Evolutionary conservation across 2,888 invertebrate species (phyloP).

Genomic region (Watsonalla binaria): DNA sequence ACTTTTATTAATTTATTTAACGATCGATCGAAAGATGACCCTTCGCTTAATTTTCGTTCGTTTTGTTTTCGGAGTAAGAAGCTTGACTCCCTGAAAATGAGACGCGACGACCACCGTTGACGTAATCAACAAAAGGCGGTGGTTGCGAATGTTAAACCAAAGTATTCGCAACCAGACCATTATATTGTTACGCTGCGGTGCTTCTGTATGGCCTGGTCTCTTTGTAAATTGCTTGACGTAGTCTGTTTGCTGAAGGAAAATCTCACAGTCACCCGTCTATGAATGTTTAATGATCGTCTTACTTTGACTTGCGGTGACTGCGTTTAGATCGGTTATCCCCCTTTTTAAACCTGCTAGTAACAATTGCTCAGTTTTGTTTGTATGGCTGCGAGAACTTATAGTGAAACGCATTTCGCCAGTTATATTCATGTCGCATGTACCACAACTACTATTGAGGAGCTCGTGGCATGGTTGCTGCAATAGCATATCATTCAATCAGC

Average conservation of each 20-base stretch:
- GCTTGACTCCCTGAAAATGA: neutral
- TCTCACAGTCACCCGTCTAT: constrained; percentile 63
- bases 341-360: too few relatives aligned
- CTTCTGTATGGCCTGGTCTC: constrained; percentile 45
- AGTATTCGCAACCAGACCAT: constrained; percentile 51
- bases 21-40: too few relatives aligned
- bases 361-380: too few relatives aligned
- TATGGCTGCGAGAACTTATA: too few relatives aligned
- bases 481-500: too few relatives aligned
- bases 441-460: too few relatives aligned
- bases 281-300: constrained; percentile 69
- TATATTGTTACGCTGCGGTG: constrained; percentile 71
- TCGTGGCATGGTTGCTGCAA: too few relatives aligned
- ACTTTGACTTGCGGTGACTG: constrained; percentile 9
- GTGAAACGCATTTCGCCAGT: too few relatives aligned
- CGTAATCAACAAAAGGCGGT: neutral
- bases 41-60: too few relatives aligned
- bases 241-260: constrained; percentile 53
- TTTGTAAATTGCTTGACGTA: constrained; percentile 55
- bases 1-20: too few relatives aligned
- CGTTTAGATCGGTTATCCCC: neutral
- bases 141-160: constrained; percentile 7
- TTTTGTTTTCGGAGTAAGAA: neutral
- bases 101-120: neutral
- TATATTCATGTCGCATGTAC: too few relatives aligned